phyloP scores from a whole-genome alignment of 2,888 invertebrate genomes.

The Drosophila nigritarsus region DNA sequence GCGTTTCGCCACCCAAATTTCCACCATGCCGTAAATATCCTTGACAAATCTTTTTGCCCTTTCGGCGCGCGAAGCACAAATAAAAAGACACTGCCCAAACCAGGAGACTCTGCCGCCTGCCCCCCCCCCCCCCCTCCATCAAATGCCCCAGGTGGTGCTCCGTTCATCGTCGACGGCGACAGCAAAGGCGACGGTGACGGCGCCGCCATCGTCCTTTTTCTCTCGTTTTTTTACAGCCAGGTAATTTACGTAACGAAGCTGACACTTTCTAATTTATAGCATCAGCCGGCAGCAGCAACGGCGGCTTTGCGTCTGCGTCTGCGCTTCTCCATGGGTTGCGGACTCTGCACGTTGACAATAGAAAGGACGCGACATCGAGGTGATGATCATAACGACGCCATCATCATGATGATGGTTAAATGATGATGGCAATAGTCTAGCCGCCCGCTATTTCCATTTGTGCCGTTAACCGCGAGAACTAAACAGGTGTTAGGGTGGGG shows the following conservation, averaged over 20 bases:
- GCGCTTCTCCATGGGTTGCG: constrained; percentile 15
- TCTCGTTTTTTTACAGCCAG: constrained; percentile 73
- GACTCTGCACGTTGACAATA: constrained; percentile 43
- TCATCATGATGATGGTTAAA: constrained; percentile 39
- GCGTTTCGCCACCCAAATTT: constrained; percentile 28
- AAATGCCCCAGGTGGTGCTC: constrained; percentile 43
- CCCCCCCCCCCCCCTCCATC: neutral
- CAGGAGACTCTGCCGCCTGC: constrained; percentile 17
- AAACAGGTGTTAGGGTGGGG: constrained; percentile 37
- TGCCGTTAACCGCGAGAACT: constrained; percentile 59
- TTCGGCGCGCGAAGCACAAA: constrained; percentile 75
- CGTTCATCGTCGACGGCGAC: constrained; percentile 36
- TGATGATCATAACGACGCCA: constrained; percentile 20
- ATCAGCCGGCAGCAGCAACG: constrained; percentile 36
- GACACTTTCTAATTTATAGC: constrained; percentile 82
- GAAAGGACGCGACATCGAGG: constrained; percentile 16
- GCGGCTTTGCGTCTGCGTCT: constrained; percentile 21
- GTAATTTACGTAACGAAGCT: constrained; percentile 82
- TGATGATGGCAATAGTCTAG: constrained; percentile 55
- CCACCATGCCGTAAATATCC: constrained; percentile 68
- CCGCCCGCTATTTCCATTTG: constrained; percentile 54
- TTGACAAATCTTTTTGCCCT: constrained; percentile 79
- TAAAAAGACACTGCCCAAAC: constrained; percentile 63
- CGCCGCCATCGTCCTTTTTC: constrained; percentile 21
- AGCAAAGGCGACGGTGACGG: constrained; percentile 12